Conservation (phyloP, 2,113 vertebrate species). For the Excalfactoria chinensis region DNA sequence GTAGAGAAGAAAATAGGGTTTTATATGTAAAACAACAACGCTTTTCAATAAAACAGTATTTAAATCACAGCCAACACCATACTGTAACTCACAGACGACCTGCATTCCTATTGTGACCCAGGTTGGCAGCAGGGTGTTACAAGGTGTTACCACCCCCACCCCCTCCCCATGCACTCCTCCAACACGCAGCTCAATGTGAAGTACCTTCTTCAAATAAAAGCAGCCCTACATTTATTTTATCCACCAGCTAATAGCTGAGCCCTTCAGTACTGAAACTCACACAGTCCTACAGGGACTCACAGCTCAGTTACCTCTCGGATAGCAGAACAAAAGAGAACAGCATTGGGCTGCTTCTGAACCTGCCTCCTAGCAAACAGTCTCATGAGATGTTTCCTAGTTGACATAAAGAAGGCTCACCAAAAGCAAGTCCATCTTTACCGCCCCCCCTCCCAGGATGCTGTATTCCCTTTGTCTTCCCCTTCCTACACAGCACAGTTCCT, state of each 20-base stretch:
- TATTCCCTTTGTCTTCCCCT: background rate
- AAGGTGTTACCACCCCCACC: background rate
- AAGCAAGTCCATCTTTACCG: background rate
- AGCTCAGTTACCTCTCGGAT: background rate
- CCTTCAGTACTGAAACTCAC: background rate
- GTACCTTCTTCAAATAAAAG: background rate
- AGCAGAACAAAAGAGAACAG: background rate
- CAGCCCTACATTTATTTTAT: accelerated
- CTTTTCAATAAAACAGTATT: accelerated
- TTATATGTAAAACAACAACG: background rate
- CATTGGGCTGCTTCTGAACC: background rate
- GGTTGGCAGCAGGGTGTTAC: background rate
- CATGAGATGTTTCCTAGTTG: background rate
- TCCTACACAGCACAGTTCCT: background rate
- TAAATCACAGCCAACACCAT: background rate
- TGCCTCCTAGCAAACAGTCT: background rate
- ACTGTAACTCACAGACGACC: background rate
- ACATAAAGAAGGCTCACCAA: background rate
- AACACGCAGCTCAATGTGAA: accelerated
- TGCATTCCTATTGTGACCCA: background rate
- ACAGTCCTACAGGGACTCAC: background rate
- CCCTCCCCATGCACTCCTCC: background rate
- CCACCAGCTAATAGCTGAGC: background rate
- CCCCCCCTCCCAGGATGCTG: background rate
- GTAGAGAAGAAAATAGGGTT: background rate